These are phyloP conservation scores for Megalurothrips usitatus DNA, from an alignment of 2,888 invertebrate genomes.

Conservation along the genomic window DNA sequence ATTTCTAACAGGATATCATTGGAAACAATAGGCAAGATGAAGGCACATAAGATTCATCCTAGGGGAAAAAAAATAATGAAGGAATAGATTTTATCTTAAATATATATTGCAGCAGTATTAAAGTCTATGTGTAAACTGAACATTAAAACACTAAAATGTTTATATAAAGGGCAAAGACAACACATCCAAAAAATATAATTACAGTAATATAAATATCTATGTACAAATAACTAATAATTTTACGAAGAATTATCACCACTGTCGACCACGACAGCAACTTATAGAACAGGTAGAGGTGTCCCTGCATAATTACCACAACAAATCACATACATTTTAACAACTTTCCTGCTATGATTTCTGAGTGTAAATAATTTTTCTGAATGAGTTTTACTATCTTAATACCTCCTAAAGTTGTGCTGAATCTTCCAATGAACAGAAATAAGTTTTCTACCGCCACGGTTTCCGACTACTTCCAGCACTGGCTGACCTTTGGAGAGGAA, in stretches of 20 bases:
- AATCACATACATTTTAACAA: not conserved
- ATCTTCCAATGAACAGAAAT: too few species aligned
- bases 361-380: not conserved
- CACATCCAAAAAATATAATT: not conserved
- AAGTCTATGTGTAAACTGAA: not conserved
- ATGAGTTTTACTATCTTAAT: not conserved
- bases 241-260: not conserved
- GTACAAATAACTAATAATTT: not conserved
- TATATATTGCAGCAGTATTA: too few species aligned
- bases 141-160: not conserved
- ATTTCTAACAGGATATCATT: too few species aligned
- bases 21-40: too few species aligned
- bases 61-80: not conserved
- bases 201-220: not conserved
- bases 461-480: slow-evolving; percentile 11
- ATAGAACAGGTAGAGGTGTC: not conserved
- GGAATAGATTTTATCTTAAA: not conserved
- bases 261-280: not conserved
- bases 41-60: too few species aligned
- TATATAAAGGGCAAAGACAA: not conserved
- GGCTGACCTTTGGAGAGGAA: not conserved
- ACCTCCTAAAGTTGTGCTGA: too few species aligned
- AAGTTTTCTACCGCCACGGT: not conserved
- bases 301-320: not conserved
- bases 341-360: not conserved